Evolutionary conservation across 2,797 vertebrate species (phyloP).

Genomic region (Rhinatrema bivittatum): DNA sequence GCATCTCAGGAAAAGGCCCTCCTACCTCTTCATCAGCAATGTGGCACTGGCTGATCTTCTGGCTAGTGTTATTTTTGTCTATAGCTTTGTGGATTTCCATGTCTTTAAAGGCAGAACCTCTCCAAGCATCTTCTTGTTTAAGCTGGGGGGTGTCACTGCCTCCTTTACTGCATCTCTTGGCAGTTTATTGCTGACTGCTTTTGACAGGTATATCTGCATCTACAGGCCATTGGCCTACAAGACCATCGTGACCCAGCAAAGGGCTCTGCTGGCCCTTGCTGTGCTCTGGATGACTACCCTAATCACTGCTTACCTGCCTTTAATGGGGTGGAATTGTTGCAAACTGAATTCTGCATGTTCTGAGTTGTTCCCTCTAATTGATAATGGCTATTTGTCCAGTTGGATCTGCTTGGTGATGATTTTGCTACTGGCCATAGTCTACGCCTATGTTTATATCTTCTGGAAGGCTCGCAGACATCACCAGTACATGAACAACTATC

Average conservation of each 20-base stretch:
- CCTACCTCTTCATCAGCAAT: conserved; percentile 83
- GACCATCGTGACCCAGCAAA: conserved; percentile 64
- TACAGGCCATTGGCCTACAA: conserved; percentile 68
- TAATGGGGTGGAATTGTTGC: conserved; percentile 87
- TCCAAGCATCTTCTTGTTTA: conserved; percentile 66
- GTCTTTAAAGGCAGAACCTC: conserved; percentile 49
- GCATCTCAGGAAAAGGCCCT: conserved; percentile 66
- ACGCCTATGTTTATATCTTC: conserved; percentile 70
- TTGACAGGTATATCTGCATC: conserved; percentile 89
- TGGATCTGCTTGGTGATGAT: conserved; percentile 66
- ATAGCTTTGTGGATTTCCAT: conserved; percentile 82
- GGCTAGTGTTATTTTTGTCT: conserved; percentile 77
- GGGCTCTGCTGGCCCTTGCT: conserved; percentile 61
- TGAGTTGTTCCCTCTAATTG: conserved; percentile 75
- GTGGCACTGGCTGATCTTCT: conserved; percentile 79
- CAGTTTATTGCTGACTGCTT: conserved; percentile 80
- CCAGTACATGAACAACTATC: conserved; percentile 56
- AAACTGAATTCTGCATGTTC: conserved; percentile 58
- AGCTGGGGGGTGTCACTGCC: conserved; percentile 80
- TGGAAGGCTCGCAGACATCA: conserved; percentile 78
- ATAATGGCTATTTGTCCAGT: conserved; percentile 57
- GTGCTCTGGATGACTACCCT: conserved; percentile 64
- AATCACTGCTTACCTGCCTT: conserved; percentile 70
- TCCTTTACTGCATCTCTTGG: conserved; percentile 83
- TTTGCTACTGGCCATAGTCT: conserved; percentile 69